Base-by-base conservation (phyloP, 2,113 vertebrate species). In the Pollachius pollachius region DNA sequence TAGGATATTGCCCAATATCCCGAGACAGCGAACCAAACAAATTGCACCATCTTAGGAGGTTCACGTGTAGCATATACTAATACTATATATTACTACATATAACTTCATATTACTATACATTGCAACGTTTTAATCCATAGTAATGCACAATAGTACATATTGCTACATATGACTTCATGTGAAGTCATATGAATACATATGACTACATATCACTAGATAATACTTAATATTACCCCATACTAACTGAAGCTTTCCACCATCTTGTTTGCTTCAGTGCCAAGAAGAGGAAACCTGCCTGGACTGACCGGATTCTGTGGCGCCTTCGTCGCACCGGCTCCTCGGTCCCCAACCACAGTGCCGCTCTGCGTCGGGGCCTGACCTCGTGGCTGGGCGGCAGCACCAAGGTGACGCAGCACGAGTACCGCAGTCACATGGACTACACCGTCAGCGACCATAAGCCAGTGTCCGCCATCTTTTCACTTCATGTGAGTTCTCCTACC, bases 281-380 rank as follows among this genome's bases (percentile, higher is more conserved):
- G 88, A 98, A 97, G 78, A 90, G 97, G 71, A 99, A 99, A 84
- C 97, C 97, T 7, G 97, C 97, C 19, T 99, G 97, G 97, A 99
- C 97, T 0, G 97, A 99, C 77, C 94, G 97, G 1, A 97, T 99
- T 81, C 91, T 99, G 52, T 99, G 97, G 97, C 96, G 94, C 83
- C 94, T 96, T 61, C 96, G 97, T 65, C 73, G 91, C 23, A 93
- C 93, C 0, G 80, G 90, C 6, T 91, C 88, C 1, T 89, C 93
- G 0, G 91, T 90, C 16, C 86, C 91, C 1, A 91, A 92, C 17
- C 88, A 87, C 16, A 93, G 91, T 0, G 91, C 95, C 59, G 83
- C 88, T 3, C 83, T 81, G 79, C 92, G 94, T 80, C 91, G 92
- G 34, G 90, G 89, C 17, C 82, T 92, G 0, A 71, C 90, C 25